Evolutionary conservation across 2,113 vertebrate species (phyloP), one percentile per base, ranked within the genome.

Genomic region (Poecile atricapillus): DNA sequence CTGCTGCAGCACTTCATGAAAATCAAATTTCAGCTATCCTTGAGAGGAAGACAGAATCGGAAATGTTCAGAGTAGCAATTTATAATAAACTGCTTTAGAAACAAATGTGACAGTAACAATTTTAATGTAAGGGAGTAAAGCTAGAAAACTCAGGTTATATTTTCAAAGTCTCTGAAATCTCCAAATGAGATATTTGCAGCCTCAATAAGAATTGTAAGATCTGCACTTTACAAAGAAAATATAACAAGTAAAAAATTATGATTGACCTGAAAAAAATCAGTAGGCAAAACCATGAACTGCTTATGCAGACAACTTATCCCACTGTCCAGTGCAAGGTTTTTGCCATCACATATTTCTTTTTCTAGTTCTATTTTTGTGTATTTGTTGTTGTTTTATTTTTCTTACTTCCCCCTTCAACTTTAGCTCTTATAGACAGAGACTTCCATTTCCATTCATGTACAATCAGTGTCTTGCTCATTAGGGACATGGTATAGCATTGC

Each of bases 71-170:
- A 91, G 13, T 73, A 92, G 21, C 43, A 89, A 89, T 92, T 88
- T 77, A 35, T 19, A 91, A 64, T 89, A 83, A 95, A 92, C 30
- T 69, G 4, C 18, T 79, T 73, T 91, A 55, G 41, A 90, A 83
- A 53, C 6, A 81, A 93, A 82, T 71, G 50, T 80, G 90, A 76
- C 59, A 78, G 35, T 73, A 95, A 83, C 60, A 87, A 88, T 92
- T 94, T 95, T 92, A 96, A 95, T 88, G 70, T 91, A 94, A 83
- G 90, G 7, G 7, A 67, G 37, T 76, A 70, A 87, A 25, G 30
- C n/a, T 95, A 73, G 30, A 84, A 94, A 94, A 81, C 30, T 85
- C 56, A 75, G 63, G 41, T 73, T 91, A 23, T 75, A 33, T 69
- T 94, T 94, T 78, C 56, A 80, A 89, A 63, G 41, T 23, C 63